Base-by-base conservation (phyloP, 2,113 vertebrate species). In the Megaceryle maxima region DNA sequence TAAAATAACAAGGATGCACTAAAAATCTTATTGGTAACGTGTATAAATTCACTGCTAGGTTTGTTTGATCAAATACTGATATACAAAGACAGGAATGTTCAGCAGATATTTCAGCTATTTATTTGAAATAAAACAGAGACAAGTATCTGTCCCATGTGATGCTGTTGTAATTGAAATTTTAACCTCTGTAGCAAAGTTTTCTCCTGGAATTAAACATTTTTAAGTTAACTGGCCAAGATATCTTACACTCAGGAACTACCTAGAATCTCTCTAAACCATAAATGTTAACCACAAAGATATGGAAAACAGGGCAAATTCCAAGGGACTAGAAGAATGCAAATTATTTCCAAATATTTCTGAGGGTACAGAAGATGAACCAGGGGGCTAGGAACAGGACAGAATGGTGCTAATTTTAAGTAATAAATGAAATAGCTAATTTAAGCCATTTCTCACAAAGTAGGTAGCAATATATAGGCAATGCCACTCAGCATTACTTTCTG, bases 31-130 rank as follows among this genome's bases (percentile, higher is more conserved):
- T 53, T 88, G 33, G 19, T 77, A 70, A 63, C 50, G 43, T 13
- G 17, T 74, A 56, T 46, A 86, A 16, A 21, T 87, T 87, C 19
- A 25, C 37, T 46, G 37, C 9, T 85, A 48, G 22, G 50, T 92
- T 95, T 81, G n/a, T 86, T 88, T 91, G 60, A 92, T 88, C 88
- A 92, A 48, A 76, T 46, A 67, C 44, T 77, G 50, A 78, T 74
- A 64, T 67, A 81, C 53, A 67, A 88, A 83, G 51, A 72, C 31
- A 88, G 37, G 37, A 93, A 82, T 46, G 29, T 83, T 87, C 56
- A 70, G 37, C 25, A 83, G 88, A 22, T 90, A 92, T 94, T 92
- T 90, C 59, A 66, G 46, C 37, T 88, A 37, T 57, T 90, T 81
- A 50, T 92, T 77, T 78, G 64, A 92, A 93, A 93, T 59, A 85